phyloP scores from a whole-genome alignment of 2,888 invertebrate genomes.

The Scelioninae gen. 1 region DNA sequence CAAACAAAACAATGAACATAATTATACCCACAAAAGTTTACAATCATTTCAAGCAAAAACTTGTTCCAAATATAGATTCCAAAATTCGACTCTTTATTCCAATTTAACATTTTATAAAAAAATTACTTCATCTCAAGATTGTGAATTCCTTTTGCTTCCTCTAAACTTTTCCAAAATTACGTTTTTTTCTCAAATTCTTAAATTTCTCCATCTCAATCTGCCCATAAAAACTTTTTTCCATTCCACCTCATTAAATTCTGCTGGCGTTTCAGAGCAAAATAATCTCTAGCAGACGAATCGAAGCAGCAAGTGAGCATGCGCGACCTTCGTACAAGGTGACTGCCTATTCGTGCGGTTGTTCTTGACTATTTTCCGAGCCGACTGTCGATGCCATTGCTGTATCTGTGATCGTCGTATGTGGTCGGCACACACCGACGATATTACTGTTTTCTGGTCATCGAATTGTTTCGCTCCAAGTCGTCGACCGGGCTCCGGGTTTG shows the following conservation, averaged over 20 bases:
- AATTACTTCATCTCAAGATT: too few species aligned
- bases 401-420: slow-evolving; percentile 33
- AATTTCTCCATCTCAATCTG: too few species aligned
- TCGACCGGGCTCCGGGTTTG: slow-evolving; percentile 28
- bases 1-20: too few species aligned
- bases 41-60: too few species aligned
- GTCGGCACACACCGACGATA: slow-evolving; percentile 14
- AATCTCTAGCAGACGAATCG: slow-evolving; percentile 52
- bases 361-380: slow-evolving; percentile 60
- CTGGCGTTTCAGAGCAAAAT: background rate
- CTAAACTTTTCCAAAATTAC: too few species aligned
- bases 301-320: slow-evolving; percentile 78
- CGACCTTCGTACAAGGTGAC: slow-evolving; percentile 87
- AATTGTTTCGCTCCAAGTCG: background rate
- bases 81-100: too few species aligned
- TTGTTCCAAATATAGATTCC: too few species aligned
- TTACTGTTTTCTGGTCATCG: background rate
- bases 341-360: slow-evolving; percentile 56
- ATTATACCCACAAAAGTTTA: too few species aligned
- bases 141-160: too few species aligned
- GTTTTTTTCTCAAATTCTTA: too few species aligned
- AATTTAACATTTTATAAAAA: too few species aligned
- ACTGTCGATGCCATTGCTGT: slow-evolving; percentile 69
- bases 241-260: background rate
- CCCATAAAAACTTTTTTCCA: slow-evolving; percentile 2